A percentile compares a stretch with the other conserved stretches of the same genome.
These are phyloP conservation scores for Hippocampus kuda DNA, from an alignment of 2,797 vertebrate species.

Conservation along the genomic window DNA sequence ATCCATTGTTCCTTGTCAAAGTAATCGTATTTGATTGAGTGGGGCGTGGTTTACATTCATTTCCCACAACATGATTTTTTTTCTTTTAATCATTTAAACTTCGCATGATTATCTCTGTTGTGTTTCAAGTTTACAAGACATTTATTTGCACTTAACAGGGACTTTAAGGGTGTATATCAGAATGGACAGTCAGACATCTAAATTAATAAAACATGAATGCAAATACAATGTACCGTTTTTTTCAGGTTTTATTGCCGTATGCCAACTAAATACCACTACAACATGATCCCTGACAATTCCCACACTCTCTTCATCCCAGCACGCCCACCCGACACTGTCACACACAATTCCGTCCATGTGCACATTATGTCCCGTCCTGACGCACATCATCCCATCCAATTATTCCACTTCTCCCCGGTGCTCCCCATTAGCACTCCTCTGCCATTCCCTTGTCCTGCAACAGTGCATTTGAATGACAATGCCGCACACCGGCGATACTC, in stretches of 20 bases:
- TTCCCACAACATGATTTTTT: too few species aligned
- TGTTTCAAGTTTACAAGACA: too few species aligned
- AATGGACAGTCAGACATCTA: too few species aligned
- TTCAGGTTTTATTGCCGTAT: neutral
- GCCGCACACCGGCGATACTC: slow-evolving; percentile 18
- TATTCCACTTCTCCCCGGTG: slow-evolving; percentile 56
- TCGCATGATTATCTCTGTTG: too few species aligned
- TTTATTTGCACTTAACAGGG: too few species aligned
- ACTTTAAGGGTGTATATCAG: too few species aligned
- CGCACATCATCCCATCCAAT: slow-evolving; percentile 62
- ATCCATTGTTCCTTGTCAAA: too few species aligned
- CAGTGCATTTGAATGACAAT: slow-evolving; percentile 70
- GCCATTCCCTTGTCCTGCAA: slow-evolving; percentile 54
- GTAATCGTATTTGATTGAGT: too few species aligned
- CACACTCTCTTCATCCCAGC: slow-evolving; percentile 10
- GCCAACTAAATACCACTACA: neutral
- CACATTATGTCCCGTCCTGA: slow-evolving; percentile 50
- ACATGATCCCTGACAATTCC: neutral
- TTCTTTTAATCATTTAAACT: too few species aligned
- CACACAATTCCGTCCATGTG: slow-evolving; percentile 27
- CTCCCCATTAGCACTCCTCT: slow-evolving; percentile 60
- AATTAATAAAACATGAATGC: too few species aligned
- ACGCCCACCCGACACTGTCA: neutral
- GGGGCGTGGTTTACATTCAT: too few species aligned
- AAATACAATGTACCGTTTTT: too few species aligned